These are phyloP conservation scores for Acrobasis suavella DNA, from an alignment of 2,888 invertebrate species.

Conservation along the genomic window DNA sequence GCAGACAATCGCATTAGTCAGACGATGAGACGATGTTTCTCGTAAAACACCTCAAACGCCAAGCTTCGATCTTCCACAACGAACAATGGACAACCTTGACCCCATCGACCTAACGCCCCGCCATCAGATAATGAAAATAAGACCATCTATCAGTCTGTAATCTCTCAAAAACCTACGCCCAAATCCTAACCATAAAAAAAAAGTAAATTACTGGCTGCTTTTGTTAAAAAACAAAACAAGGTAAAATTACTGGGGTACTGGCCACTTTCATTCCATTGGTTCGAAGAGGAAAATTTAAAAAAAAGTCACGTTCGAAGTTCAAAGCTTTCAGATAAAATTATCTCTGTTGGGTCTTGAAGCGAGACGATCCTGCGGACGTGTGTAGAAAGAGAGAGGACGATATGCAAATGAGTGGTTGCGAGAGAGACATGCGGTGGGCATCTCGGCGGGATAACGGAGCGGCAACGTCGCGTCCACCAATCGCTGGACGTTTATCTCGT, in stretches of 20 bases:
- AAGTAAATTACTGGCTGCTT: too few relatives aligned
- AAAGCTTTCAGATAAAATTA: slow-evolving; percentile 76
- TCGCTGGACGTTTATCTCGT: slow-evolving; percentile 65
- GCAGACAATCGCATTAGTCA: slow-evolving; percentile 22
- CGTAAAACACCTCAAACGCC: slow-evolving; percentile 13
- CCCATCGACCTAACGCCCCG: slow-evolving; percentile 34
- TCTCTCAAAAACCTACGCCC: slow-evolving; percentile 17
- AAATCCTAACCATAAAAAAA: slow-evolving; percentile 22
- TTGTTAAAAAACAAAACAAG: slow-evolving; percentile 31
- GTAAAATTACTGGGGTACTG: slow-evolving; percentile 35
- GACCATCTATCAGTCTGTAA: slow-evolving; percentile 23
- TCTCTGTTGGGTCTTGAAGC: slow-evolving; percentile 80
- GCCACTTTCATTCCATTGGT: slow-evolving; percentile 55
- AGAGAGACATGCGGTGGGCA: slow-evolving; percentile 54
- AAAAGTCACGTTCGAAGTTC: slow-evolving; percentile 63
- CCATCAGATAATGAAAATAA: slow-evolving; percentile 34
- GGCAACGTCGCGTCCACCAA: slow-evolving; percentile 80
- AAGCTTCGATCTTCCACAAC: slow-evolving; percentile 37
- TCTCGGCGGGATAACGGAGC: slow-evolving; percentile 69
- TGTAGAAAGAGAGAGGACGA: slow-evolving; percentile 50
- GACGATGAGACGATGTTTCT: slow-evolving; percentile 14
- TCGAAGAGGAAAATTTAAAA: slow-evolving; percentile 63
- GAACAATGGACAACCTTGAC: slow-evolving; percentile 44
- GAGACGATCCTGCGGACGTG: slow-evolving; percentile 76
- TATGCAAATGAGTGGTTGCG: slow-evolving; percentile 32